phyloP scores from a whole-genome alignment of 2,113 vertebrate genomes.

The Antennarius striatus region DNA sequence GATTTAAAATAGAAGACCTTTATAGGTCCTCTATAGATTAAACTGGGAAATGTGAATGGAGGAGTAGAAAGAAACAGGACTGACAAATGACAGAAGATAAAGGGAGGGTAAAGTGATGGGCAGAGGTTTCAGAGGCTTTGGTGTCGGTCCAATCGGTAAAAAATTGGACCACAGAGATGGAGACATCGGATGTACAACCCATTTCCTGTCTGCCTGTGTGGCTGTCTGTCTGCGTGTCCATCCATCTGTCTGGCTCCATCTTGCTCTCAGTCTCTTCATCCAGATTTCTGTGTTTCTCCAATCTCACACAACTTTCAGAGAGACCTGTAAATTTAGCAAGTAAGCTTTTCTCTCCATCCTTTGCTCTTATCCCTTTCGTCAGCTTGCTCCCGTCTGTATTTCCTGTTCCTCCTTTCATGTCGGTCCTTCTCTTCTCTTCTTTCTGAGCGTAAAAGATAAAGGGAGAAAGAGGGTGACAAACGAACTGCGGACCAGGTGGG shows the following conservation, averaged over 20 bases:
- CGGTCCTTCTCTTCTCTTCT: slow-evolving; percentile 59
- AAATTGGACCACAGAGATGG: slow-evolving; percentile 24
- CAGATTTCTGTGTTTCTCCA: slow-evolving; percentile 26
- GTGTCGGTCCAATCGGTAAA: slow-evolving; percentile 35
- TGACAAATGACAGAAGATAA: slow-evolving; percentile 15
- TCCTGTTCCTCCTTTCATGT: slow-evolving; percentile 65
- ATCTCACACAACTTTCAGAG: slow-evolving; percentile 45
- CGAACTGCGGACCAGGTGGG: slow-evolving; percentile 50
- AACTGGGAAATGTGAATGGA: slow-evolving; percentile 25
- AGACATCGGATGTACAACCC: slow-evolving; percentile 21
- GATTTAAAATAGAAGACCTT: slow-evolving; percentile 50
- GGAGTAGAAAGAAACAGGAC: slow-evolving; percentile 1
- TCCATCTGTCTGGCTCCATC: slow-evolving; percentile 17
- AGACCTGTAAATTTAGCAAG: slow-evolving; percentile 60
- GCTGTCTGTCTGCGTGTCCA: slow-evolving; percentile 25
- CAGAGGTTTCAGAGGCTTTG: slow-evolving; percentile 37
- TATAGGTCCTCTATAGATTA: slow-evolving; percentile 40
- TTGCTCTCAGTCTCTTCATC: neutral
- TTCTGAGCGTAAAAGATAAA: slow-evolving; percentile 41
- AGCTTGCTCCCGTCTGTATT: slow-evolving; percentile 53
- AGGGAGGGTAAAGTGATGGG: slow-evolving; percentile 15
- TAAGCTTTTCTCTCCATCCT: slow-evolving; percentile 50
- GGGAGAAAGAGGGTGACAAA: slow-evolving; percentile 32
- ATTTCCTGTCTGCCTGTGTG: slow-evolving; percentile 25
- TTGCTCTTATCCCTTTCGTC: slow-evolving; percentile 58